phyloP scores from a whole-genome alignment of 2,888 invertebrate genomes.

The Lepidocyrtinus sp. region DNA sequence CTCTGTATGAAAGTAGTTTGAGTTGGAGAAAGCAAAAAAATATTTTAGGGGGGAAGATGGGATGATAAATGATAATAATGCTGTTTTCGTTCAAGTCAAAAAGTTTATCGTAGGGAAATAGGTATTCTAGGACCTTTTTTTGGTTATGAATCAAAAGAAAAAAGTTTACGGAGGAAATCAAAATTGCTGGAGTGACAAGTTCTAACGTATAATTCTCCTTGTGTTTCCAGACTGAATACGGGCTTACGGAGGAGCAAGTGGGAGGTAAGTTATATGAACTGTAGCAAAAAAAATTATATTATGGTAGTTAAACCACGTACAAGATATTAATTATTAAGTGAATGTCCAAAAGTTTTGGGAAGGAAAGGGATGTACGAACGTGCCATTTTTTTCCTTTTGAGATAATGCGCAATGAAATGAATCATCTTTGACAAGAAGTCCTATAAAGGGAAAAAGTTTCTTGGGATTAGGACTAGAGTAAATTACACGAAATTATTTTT shows the following conservation, averaged over 20 bases:
- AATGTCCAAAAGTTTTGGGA: too few relatives aligned
- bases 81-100: neutral
- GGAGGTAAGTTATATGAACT: slow-evolving; percentile 77
- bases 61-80: neutral
- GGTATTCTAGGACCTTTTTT: neutral
- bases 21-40: slow-evolving; percentile 22
- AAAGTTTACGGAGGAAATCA: neutral
- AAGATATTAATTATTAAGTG: neutral
- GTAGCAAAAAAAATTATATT: neutral
- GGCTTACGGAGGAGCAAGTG: slow-evolving; percentile 90
- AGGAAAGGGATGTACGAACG: too few relatives aligned
- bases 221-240: slow-evolving; percentile 85
- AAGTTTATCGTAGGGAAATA: neutral
- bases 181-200: slow-evolving; percentile 15
- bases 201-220: too few relatives aligned
- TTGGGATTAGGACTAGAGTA: too few relatives aligned
- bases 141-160: neutral
- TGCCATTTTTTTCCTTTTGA: too few relatives aligned
- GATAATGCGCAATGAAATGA: too few relatives aligned
- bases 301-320: neutral
- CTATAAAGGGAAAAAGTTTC: too few relatives aligned
- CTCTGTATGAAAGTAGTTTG: slow-evolving; percentile 1
- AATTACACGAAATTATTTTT: too few relatives aligned
- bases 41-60: slow-evolving; percentile 2
- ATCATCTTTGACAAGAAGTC: too few relatives aligned